Conservation (phyloP, 2,888 invertebrate species). For the Temnothorax unifasciatus region DNA sequence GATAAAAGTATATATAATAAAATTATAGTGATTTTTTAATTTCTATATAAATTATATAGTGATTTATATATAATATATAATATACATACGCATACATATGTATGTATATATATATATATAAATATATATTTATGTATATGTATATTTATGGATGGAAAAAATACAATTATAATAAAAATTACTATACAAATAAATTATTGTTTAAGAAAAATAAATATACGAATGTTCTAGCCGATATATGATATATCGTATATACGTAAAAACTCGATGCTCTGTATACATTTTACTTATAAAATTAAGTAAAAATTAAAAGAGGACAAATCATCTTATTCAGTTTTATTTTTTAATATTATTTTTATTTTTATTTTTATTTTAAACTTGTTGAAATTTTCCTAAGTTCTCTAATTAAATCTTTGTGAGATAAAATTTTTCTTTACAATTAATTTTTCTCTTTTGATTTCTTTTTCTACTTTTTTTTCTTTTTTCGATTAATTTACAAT, state of each 20-base stretch:
- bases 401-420: background rate
- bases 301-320: background rate
- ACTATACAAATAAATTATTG: slow-evolving; percentile 60
- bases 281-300: slow-evolving; percentile 16
- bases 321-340: background rate
- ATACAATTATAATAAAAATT: slow-evolving; percentile 32
- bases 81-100: slow-evolving; percentile 48
- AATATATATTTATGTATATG: background rate
- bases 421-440: background rate
- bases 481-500: no score
- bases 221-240: slow-evolving; percentile 50
- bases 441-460: background rate
- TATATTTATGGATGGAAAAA: background rate
- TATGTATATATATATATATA: background rate
- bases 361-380: background rate
- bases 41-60: slow-evolving; percentile 41
- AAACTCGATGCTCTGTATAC: background rate
- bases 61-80: slow-evolving; percentile 57
- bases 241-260: slow-evolving; percentile 3
- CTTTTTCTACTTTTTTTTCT: slow-evolving; percentile 61
- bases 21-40: slow-evolving; percentile 69
- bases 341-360: background rate
- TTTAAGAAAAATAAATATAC: slow-evolving; percentile 53
- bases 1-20: slow-evolving; percentile 54
- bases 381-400: background rate